Base-by-base conservation (phyloP, 2,888 invertebrate species). In the Rhagium mordax region DNA sequence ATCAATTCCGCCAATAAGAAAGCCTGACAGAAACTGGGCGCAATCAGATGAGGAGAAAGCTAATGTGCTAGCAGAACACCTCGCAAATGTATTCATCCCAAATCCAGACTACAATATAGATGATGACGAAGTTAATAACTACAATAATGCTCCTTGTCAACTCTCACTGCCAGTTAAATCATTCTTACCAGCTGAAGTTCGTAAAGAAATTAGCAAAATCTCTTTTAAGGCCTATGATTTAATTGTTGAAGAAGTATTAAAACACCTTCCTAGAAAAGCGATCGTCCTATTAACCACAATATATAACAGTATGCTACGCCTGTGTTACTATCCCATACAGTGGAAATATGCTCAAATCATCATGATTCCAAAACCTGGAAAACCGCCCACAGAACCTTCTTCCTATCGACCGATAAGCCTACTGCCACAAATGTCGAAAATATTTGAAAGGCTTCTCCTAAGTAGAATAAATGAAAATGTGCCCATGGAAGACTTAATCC, bases 21-120 rank as follows among this genome's bases (percentile, higher is more conserved):
- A 27, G 20, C 20, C 33, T 2, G 64, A 74, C 27, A 51, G 55
- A 33, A 67, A 18, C n/a, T 70, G 61, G 67, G 70, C 67, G 3
- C 27, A 8, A 41, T 55, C 47, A 15, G 49, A 69, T 41, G 15
- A 66, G 57, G 70, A 70, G 16, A 74, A 74, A 29, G 59, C 16
- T 2, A 55, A 60, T 13, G 47, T 41, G 16, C 70, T 65, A 57
- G 61, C 69, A n/a, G 51, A 67, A 67, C 75, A 49, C 29, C 57
- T 70, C n/a, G 13, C 16, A 24, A 55, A 49, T 1, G 65, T 65
- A 1, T 65, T 65, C 2, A 27, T 20, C 5, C 8, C 62, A 16
- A 18, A 5, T 33, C 6, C 27, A 60, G 3, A 16, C 2, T n/a
- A 60, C 18, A 29, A 60, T n/a, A 27, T 48, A 48, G 15, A 13